Conservation (phyloP, 2,888 invertebrate species). For the Leucophenga montana region DNA sequence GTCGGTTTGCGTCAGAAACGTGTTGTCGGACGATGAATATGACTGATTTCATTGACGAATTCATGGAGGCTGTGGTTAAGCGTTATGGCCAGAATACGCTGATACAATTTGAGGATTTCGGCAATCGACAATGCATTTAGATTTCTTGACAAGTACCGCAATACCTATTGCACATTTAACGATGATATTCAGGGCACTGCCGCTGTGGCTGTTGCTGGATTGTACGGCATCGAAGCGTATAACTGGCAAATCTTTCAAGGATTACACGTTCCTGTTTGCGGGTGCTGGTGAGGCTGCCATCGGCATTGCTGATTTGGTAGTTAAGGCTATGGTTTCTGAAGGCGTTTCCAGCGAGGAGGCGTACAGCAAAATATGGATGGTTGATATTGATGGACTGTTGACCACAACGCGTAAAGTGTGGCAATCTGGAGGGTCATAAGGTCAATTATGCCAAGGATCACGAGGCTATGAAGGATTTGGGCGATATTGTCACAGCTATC, state of each 20-base stretch:
- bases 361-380: conserved; percentile 92
- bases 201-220: conserved; percentile 94
- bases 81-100: conserved; percentile 90
- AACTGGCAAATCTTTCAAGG: conserved; percentile 82
- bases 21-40: conserved; percentile 87
- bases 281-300: conserved; percentile 94
- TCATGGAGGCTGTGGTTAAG: conserved; percentile 93
- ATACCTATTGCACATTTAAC: conserved; percentile 96
- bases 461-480: conserved; percentile 84
- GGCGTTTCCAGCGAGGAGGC: conserved; percentile 81
- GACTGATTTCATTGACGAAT: conserved; percentile 96
- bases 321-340: conserved; percentile 88
- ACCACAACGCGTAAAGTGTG: conserved; percentile 80
- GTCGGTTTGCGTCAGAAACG: conserved; percentile 92
- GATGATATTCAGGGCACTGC: conserved; percentile 99
- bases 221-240: conserved; percentile 75
- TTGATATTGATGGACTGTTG: conserved; percentile 93
- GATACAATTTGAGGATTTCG: conserved; percentile 97
- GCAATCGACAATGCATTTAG: conserved; percentile 97
- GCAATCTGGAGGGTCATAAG: conserved; percentile 81
- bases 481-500: conserved; percentile 84
- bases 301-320: conserved; percentile 92
- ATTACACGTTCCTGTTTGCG: conserved; percentile 92
- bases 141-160: conserved; percentile 90
- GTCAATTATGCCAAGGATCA: conserved; percentile 84